Percentiles rank a stretch among this genome's conserved stretches.
phyloP scores from a whole-genome alignment of 2,113 vertebrate genomes.

The Dipodomys merriami region DNA sequence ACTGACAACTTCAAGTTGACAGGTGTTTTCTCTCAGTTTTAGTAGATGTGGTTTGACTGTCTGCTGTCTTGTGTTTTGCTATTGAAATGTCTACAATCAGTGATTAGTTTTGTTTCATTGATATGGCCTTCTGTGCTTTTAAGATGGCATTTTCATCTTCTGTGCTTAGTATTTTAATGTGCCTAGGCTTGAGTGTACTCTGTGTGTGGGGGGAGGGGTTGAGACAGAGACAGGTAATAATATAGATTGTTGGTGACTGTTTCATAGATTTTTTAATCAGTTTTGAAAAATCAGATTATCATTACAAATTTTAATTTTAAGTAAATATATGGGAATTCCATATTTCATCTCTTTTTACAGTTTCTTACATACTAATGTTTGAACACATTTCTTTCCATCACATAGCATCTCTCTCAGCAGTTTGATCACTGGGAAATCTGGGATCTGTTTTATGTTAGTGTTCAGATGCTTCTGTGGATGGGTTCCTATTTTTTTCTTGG shows the following conservation, averaged over 20 bases:
- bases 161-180: not conserved
- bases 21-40: not conserved
- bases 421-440: too few species aligned
- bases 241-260: too few species aligned
- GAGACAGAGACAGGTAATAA: too few species aligned
- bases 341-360: not conserved
- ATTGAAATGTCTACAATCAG: not conserved
- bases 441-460: too few species aligned
- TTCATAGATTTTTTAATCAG: too few species aligned
- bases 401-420: fast-evolving
- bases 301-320: not conserved
- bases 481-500: too few species aligned
- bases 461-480: too few species aligned
- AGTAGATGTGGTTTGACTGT: not conserved
- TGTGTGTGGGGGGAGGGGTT: too few species aligned
- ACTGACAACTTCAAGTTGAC: conserved; percentile 24
- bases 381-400: not conserved
- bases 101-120: conserved; percentile 27
- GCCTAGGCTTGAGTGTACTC: not conserved
- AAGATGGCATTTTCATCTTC: conserved; percentile 40
- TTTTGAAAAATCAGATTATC: too few species aligned
- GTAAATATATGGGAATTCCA: not conserved
- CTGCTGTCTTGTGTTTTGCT: not conserved
- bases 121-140: not conserved
- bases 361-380: conserved; percentile 8